Conservation (phyloP, 2,888 invertebrate genomes). For the Aphidius colemani region DNA sequence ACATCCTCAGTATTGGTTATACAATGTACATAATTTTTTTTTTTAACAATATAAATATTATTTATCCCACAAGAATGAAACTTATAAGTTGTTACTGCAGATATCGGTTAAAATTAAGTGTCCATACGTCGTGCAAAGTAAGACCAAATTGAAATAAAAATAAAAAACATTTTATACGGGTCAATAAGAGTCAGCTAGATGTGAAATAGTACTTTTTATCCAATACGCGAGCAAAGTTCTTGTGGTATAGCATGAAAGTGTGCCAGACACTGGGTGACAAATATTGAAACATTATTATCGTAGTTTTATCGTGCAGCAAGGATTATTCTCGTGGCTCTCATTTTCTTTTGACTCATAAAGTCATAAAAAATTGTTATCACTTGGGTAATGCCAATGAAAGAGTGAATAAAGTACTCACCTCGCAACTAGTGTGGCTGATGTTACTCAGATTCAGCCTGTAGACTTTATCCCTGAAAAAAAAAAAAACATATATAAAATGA, state of each 20-base stretch:
- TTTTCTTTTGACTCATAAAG: constrained; percentile 1
- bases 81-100: no score
- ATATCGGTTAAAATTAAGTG: no score
- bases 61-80: no score
- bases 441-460: constrained; percentile 83
- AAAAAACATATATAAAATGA: constrained; percentile 40
- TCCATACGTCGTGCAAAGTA: no score
- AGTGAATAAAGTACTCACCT: constrained; percentile 65
- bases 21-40: no score
- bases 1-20: constrained; percentile 39
- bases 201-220: no score
- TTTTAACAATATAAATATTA: no score
- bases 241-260: no score
- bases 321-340: neutral
- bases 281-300: constrained; percentile 14
- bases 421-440: constrained; percentile 83
- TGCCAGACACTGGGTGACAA: constrained; percentile 1
- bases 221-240: no score
- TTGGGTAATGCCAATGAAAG: constrained; percentile 23
- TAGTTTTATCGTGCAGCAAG: neutral
- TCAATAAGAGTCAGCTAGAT: no score
- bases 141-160: no score
- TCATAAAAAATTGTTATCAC: constrained; percentile 31
- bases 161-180: no score
- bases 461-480: constrained; percentile 79